Percentiles rank a stretch among this genome's conserved stretches.
Evolutionary conservation across 2,888 invertebrate species (phyloP).

Genomic region (Cantharis nigra): DNA sequence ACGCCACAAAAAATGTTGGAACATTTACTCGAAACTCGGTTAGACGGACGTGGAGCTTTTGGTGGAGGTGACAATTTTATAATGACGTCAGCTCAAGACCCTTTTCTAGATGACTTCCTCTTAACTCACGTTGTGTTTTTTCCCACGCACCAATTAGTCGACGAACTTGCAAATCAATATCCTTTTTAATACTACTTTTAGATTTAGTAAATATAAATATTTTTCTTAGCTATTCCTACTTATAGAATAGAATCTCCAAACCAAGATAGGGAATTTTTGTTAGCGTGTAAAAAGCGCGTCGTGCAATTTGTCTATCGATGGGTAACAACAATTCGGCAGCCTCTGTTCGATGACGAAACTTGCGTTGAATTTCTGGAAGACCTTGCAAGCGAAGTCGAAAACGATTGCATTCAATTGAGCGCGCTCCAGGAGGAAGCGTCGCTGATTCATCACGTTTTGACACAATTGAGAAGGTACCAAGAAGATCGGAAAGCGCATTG

Average conservation of each 20-base stretch:
- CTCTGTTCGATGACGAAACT: slow-evolving; percentile 74
- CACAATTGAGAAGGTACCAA: slow-evolving; percentile 64
- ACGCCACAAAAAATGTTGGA: slow-evolving; percentile 86
- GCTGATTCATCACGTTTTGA: slow-evolving; percentile 70
- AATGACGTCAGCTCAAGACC: slow-evolving; percentile 61
- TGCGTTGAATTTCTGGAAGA: slow-evolving; percentile 78
- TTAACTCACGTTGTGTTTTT: slow-evolving; percentile 83
- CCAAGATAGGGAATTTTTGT: slow-evolving; percentile 68
- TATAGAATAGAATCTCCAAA: slow-evolving; percentile 63
- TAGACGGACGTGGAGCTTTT: slow-evolving; percentile 64
- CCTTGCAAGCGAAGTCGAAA: slow-evolving; percentile 70
- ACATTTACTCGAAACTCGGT: slow-evolving; percentile 78
- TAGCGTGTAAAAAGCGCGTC: slow-evolving; percentile 74
- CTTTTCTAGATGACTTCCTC: slow-evolving; percentile 81
- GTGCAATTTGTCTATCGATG: slow-evolving; percentile 79
- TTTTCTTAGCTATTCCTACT: slow-evolving; percentile 58
- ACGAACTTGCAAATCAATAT: slow-evolving; percentile 77
- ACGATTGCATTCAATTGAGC: slow-evolving; percentile 63
- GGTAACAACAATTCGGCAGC: slow-evolving; percentile 72
- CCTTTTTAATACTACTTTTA: slow-evolving; percentile 58
- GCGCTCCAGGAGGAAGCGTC: slow-evolving; percentile 70
- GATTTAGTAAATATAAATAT: not conserved
- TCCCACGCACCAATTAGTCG: slow-evolving; percentile 74
- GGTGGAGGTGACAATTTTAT: slow-evolving; percentile 55
- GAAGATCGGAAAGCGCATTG: slow-evolving; percentile 63